Percentiles rank a stretch among this genome's conserved stretches.
Evolutionary conservation across 2,113 vertebrate species (phyloP).

Genomic region (Cebidichthys violaceus): DNA sequence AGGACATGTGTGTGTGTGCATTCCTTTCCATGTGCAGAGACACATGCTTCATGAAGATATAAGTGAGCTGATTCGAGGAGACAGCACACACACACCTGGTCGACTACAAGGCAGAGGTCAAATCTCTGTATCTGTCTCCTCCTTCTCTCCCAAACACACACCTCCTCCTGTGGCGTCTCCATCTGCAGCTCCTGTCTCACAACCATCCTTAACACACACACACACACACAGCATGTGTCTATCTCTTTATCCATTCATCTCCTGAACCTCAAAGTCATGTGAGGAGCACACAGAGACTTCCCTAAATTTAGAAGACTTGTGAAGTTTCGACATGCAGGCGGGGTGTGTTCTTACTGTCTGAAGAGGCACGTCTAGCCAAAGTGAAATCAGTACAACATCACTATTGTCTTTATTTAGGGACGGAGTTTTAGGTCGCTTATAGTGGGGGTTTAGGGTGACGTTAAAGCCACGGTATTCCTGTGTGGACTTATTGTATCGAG

Average conservation of each 20-base stretch:
- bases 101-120: constrained; percentile 59
- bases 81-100: constrained; percentile 61
- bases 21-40: constrained; percentile 23
- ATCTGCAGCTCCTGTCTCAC: constrained; percentile 60
- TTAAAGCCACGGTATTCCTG: too few species aligned
- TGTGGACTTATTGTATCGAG: too few species aligned
- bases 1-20: constrained; percentile 17
- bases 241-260: not conserved
- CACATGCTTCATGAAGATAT: constrained; percentile 21
- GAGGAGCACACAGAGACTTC: not conserved
- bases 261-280: not conserved
- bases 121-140: constrained; percentile 10
- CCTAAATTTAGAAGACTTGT: not conserved
- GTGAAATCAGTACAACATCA: not conserved
- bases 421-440: too few species aligned
- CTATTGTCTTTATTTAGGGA: not conserved
- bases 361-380: not conserved
- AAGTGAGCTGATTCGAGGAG: constrained; percentile 45
- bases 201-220: constrained; percentile 33
- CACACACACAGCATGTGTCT: constrained; percentile 1
- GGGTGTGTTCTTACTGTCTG: not conserved
- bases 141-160: constrained; percentile 40
- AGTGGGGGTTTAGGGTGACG: too few species aligned
- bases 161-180: constrained; percentile 63
- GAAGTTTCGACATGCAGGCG: not conserved